Base-by-base conservation (phyloP, 2,888 invertebrate genomes). In the Trichopria drosophilae region DNA sequence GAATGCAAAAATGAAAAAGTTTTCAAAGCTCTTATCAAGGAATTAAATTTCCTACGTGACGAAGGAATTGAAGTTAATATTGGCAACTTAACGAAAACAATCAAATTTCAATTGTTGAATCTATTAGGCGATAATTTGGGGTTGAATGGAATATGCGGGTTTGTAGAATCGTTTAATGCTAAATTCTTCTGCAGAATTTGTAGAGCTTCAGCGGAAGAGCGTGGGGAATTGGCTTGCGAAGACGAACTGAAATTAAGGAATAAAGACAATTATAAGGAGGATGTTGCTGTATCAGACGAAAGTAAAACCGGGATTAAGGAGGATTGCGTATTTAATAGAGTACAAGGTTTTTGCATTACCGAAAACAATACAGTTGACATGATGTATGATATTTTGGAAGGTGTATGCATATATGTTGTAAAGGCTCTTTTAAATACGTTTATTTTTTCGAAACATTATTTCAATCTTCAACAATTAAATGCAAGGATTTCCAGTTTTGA, bases 31-130 rank as follows among this genome's bases (percentile, higher is more conserved):
- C 18, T 42, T n/a, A 49, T 53, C n/a, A 10, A 46, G 6, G 50
- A 50, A 32, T 15, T 50, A 19, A 53, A 53, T 35, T 29, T 31
- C 37, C 39, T 41, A 19, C 28, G 12, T 12, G 15, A 12, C 13
- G 20, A 23, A 29, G 45, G 45, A 5, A 45, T 46, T 40, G 24
- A 26, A 46, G 34, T 41, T 31, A 46, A 13, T 12, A 23, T 46
- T 15, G 29, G 20, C 35, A 42, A 28, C 34, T 3, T 10, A 22
- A 16, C 15, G 10, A 29, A 10, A 15, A 28, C 22, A 9, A 9
- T 50, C 3, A 50, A 50, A 50, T 50, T 46, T 46, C 24, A 46
- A 36, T 19, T 54, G 13, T 22, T 36, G 2, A 15, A 45, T 10
- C 3, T 48, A 6, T 23, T 40, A 1, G 48, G 48, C 10, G 34